Evolutionary conservation across 2,888 invertebrate species (phyloP), one percentile per base, ranked within the genome.

Genomic region (Myopa testacea): DNA sequence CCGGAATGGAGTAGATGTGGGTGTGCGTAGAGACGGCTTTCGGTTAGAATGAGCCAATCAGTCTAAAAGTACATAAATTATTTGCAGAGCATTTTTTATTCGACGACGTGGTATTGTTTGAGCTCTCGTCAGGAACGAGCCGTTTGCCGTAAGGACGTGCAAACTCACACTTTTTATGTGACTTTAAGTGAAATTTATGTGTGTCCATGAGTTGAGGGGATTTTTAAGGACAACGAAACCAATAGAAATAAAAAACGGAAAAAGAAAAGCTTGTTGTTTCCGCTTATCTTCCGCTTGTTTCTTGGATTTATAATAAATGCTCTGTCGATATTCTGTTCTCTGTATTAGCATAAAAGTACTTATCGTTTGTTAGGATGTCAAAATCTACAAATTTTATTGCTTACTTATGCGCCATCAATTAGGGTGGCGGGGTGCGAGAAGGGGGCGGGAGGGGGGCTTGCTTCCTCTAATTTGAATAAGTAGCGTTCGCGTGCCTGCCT

Each of bases 331-430:
- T 26, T 26, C 26, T 26, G 26, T 26, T 26, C 26, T 26, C 26
- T 26, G 2, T 26, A 26, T 65, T 10, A 38, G 37, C 37, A 38
- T 65, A 16, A 14, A 14, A 14, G 4, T 62, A 5, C 62, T 62
- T 26, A 26, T 38, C 38, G 5, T 14, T 65, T 37, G 68, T 45
- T 58, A 68, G 71, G 68, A 77, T 77, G 40, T 68, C 60, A 52
- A 45, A 45, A 45, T 45, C 74, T 55, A 69, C 68, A 75, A 77
- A 77, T 81, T 81, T 81, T 82, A 82, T 82, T 81, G 82, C 82
- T 81, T 85, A 85, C 86, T 85, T 85, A 85, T 86, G 84, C 45
- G 45, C 81, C 84, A 83, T 84, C 84, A 83, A 84, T 84, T 84
- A 8, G 34, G 67, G 37, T 12, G 67, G 37, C 16, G 1, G 3